Base-by-base conservation (phyloP, 2,113 vertebrate genomes). In the Plestiodon gilberti region DNA sequence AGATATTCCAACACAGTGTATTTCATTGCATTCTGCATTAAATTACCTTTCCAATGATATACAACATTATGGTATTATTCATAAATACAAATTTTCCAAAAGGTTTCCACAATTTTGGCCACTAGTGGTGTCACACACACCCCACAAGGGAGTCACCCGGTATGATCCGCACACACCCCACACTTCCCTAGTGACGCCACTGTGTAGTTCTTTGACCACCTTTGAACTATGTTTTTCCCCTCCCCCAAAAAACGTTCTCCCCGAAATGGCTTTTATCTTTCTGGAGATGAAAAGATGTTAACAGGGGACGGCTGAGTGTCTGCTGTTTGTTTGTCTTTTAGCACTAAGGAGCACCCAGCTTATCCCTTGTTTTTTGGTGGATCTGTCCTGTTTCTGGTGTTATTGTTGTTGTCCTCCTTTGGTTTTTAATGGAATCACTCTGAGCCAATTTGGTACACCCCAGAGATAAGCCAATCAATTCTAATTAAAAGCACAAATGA, bases 401-500 rank as follows among this genome's bases (percentile, higher is more conserved):
- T 84, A 81, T 89, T 85, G 61, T 20, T 48, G 15, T 38, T 67
- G 23, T 48, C 43, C 43, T 48, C 43, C 8, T 57, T 79, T 25
- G 38, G 7, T 59, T 55, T 79, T 92, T 76, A 38, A 89, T 82
- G 86, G 71, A 90, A 78, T 87, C 90, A 91, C 87, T 91, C 33
- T 0, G 3, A 88, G 82, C 8, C 85, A 55, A 17, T 71, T 84
- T 84, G 35, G 23, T 74, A 1, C 81, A 86, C 84, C 33, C 87
- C 18, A 55, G 38, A 57, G 28, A 91, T 78, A 79, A 89, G 84
- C 62, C 91, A 90, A 93, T 95, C 91, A 86, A 89, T 94, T 69
- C 65, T 82, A 87, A 89, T 92, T 93, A 83, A 81, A 90, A 89
- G 83, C 57, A 83, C 59, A 83, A 59, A 20, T 0, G 35, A 75